These are phyloP conservation scores for Cryptoprocta ferox DNA, from an alignment of 2,797 vertebrate species.

Conservation along the genomic window DNA sequence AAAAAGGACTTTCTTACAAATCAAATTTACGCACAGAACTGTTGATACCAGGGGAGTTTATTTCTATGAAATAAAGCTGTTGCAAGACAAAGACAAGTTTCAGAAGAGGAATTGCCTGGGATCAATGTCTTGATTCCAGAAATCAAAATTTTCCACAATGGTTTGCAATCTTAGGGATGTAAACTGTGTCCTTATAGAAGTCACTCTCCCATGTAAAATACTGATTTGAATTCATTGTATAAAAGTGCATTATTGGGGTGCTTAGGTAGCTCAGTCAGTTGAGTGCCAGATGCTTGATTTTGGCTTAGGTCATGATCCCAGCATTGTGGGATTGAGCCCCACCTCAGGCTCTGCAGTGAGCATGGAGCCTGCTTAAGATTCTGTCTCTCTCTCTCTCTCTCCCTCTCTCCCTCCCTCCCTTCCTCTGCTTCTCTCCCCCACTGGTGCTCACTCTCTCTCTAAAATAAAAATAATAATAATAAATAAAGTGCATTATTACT, in stretches of 20 bases:
- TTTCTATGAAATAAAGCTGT: slow-evolving; percentile 56
- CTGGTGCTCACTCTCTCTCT: no score
- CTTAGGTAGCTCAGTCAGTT: no score
- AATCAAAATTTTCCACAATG: slow-evolving; percentile 48
- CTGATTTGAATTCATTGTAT: slow-evolving; percentile 68
- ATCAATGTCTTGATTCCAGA: slow-evolving; percentile 62
- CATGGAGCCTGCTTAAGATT: no score
- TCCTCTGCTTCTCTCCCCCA: no score
- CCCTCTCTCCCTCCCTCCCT: no score
- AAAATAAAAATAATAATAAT: no score
- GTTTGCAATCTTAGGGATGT: neutral
- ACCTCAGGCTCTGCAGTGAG: no score
- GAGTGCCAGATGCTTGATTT: no score
- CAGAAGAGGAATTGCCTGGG: slow-evolving; percentile 53
- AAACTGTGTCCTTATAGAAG: neutral
- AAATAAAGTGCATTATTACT: neutral
- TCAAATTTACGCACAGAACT: slow-evolving; percentile 29
- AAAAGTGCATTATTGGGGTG: neutral
- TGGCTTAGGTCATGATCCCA: no score
- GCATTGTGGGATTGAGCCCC: no score
- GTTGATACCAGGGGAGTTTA: neutral
- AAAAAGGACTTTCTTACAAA: slow-evolving; percentile 10
- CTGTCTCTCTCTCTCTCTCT: no score
- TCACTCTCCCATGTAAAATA: slow-evolving; percentile 44
- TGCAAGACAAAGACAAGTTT: slow-evolving; percentile 52